Percentiles rank a stretch among this genome's conserved stretches.
Evolutionary conservation across 2,888 invertebrate genomes (phyloP).

Genomic region (Mythimna ferrago): DNA sequence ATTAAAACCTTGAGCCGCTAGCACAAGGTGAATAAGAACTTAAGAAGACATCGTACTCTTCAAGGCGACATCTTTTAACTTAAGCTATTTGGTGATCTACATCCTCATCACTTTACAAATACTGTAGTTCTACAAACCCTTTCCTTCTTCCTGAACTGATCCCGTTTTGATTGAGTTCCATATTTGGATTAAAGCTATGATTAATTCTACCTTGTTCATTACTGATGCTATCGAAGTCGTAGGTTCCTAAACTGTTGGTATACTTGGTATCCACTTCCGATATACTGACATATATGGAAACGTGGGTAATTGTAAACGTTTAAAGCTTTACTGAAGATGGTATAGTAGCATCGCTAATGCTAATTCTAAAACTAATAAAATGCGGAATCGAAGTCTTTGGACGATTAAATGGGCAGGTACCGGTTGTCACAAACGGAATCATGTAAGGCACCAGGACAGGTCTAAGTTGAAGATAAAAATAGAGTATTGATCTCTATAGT

Average conservation of each 20-base stretch:
- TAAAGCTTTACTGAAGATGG: conserved; percentile 50
- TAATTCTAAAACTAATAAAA: conserved; percentile 28
- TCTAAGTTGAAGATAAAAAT: background rate
- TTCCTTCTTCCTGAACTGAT: conserved; percentile 45
- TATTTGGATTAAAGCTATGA: conserved; percentile 20
- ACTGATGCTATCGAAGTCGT: conserved; percentile 31
- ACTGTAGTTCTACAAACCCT: conserved; percentile 11
- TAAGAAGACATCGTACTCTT: conserved; percentile 72
- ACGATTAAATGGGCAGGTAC: conserved; percentile 13
- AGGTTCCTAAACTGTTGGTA: conserved; percentile 25
- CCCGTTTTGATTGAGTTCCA: conserved; percentile 35
- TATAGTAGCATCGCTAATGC: conserved; percentile 21
- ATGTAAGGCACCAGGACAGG: conserved; percentile 12
- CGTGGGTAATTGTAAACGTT: conserved; percentile 23
- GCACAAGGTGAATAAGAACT: conserved; percentile 71
- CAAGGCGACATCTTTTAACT: conserved; percentile 69
- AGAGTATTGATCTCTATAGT: conserved; percentile 28
- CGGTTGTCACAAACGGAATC: conserved; percentile 20
- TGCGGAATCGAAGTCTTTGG: conserved; percentile 30
- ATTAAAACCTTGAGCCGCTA: conserved; percentile 71
- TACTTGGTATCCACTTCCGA: conserved; percentile 40
- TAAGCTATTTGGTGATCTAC: conserved; percentile 19
- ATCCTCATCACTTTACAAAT: conserved; percentile 24
- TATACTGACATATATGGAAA: conserved; percentile 15
- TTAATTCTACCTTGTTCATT: conserved; percentile 28